Conservation (phyloP, 1,140 invertebrate genomes). For the Papilio machaon region DNA sequence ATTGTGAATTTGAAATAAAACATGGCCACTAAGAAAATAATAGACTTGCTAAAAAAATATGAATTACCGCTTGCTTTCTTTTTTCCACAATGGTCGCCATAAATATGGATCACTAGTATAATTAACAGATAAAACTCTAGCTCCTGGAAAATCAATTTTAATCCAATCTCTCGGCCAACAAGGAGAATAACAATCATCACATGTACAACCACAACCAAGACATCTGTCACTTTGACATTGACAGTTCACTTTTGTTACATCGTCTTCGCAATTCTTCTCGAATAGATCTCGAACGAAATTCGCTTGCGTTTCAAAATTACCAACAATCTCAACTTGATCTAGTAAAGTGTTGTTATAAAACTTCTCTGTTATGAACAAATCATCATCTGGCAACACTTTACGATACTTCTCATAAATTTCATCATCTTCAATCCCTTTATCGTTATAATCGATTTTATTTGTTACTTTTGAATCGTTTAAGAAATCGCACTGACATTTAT, state of each 20-base stretch:
- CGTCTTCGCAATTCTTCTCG: constrained; percentile 48
- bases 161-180: constrained; percentile 89
- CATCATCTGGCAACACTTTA: constrained; percentile 60
- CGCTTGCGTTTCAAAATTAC: constrained; percentile 70
- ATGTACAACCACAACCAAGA: constrained; percentile 69
- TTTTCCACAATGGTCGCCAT: constrained; percentile 87
- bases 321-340: constrained; percentile 56
- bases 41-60: too few relatives aligned
- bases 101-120: constrained; percentile 87
- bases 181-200: constrained; percentile 80
- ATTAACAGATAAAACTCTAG: constrained; percentile 86
- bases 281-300: constrained; percentile 71
- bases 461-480: constrained; percentile 20
- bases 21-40: too few relatives aligned
- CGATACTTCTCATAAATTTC: constrained; percentile 48
- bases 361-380: constrained; percentile 68
- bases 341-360: constrained; percentile 67
- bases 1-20: too few relatives aligned
- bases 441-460: constrained; percentile 35
- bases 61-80: constrained; percentile 82
- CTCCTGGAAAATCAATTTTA: constrained; percentile 85
- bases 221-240: constrained; percentile 50
- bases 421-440: constrained; percentile 41
- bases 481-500: constrained; percentile 24
- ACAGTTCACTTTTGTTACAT: constrained; percentile 43